phyloP scores from a whole-genome alignment of 2,113 vertebrate species.

The Sinocyclocheilus rhinocerous region DNA sequence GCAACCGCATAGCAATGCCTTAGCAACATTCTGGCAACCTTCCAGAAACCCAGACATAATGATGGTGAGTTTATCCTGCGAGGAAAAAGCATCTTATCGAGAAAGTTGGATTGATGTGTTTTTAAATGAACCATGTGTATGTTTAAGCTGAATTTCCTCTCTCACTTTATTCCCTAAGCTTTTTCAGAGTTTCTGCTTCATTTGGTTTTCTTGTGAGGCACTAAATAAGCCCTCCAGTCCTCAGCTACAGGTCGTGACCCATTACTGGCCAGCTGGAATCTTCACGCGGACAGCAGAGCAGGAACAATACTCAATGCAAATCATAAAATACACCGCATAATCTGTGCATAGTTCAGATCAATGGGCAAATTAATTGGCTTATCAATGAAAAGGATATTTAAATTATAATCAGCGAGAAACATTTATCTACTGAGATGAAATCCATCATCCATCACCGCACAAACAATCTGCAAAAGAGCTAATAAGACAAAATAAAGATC shows the following conservation, averaged over 20 bases:
- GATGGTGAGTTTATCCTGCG: too few relatives aligned
- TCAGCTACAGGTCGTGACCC: not conserved
- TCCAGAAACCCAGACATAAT: not conserved
- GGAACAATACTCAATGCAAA: not conserved
- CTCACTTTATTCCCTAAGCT: not conserved
- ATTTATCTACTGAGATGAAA: not conserved
- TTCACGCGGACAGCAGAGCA: not conserved
- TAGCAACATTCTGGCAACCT: not conserved
- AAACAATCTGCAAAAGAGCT: not conserved
- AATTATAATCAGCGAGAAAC: not conserved
- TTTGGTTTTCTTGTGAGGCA: not conserved
- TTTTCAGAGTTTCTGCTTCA: conserved; percentile 4
- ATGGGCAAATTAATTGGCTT: not conserved
- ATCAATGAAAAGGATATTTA: not conserved
- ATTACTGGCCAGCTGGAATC: not conserved
- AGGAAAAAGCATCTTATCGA: not conserved
- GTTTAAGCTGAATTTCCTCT: not conserved
- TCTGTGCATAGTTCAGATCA: not conserved
- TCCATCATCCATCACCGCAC: not conserved
- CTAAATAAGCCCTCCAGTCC: conserved; percentile 14
- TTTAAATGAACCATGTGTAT: conserved; percentile 13
- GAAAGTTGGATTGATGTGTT: not conserved
- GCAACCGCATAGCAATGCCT: too few relatives aligned
- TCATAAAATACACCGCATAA: not conserved
- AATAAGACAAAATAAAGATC: not conserved